A percentile compares a stretch with the other conserved stretches of the same genome.
phyloP scores from a whole-genome alignment of 2,888 invertebrate genomes.

The Chrysolina haemoptera region DNA sequence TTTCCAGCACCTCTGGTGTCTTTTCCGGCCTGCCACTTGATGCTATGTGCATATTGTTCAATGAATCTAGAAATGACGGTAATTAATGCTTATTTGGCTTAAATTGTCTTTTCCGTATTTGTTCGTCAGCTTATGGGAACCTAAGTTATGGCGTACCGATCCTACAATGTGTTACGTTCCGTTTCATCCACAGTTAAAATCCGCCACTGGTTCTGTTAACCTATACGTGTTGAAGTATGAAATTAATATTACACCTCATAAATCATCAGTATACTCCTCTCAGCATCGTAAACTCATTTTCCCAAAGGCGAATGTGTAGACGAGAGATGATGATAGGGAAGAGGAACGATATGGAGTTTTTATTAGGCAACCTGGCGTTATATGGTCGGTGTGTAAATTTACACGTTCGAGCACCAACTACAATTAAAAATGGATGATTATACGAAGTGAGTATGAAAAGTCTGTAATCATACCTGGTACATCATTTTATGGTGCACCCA shows the following conservation, averaged over 20 bases:
- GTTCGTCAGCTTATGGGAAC: too few relatives aligned
- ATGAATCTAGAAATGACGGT: too few relatives aligned
- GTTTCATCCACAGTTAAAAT: slow-evolving; percentile 5
- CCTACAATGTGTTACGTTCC: not conserved
- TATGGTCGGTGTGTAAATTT: not conserved
- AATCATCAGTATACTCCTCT: slow-evolving; percentile 24
- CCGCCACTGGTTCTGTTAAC: not conserved
- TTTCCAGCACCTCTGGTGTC: too few relatives aligned
- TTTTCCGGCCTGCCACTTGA: too few relatives aligned
- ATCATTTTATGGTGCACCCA: too few relatives aligned
- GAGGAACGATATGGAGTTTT: slow-evolving; percentile 7
- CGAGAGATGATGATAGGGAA: not conserved
- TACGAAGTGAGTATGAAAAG: too few relatives aligned
- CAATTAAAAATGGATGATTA: not conserved
- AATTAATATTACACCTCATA: slow-evolving; percentile 33
- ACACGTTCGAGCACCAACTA: too few relatives aligned
- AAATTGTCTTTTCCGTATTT: too few relatives aligned
- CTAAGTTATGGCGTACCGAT: not conserved
- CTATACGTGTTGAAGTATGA: slow-evolving; percentile 23
- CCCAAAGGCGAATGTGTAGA: slow-evolving; percentile 13
- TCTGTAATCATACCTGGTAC: too few relatives aligned
- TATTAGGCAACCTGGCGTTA: not conserved
- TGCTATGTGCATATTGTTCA: too few relatives aligned
- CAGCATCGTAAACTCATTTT: slow-evolving; percentile 22
- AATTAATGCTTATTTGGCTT: too few relatives aligned